Percentiles rank a stretch among this genome's conserved stretches.
Evolutionary conservation across 2,797 vertebrate species (phyloP).

Genomic region (Benthosema pterotum): DNA sequence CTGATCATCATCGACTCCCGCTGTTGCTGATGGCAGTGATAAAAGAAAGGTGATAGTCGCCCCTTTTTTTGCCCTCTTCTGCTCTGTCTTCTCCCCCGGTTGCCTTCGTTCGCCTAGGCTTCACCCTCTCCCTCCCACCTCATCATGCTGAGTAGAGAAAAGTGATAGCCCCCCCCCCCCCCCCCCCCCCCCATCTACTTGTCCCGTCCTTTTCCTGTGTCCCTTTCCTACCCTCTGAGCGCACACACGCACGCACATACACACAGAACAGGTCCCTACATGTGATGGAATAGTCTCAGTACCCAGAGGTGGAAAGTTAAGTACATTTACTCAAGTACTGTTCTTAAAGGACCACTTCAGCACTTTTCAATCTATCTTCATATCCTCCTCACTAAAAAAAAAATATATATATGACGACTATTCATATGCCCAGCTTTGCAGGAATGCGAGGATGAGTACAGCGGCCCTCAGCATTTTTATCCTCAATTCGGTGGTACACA

Average conservation of each 20-base stretch:
- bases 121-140: background rate
- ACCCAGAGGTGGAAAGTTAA: too few relatives aligned
- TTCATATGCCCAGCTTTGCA: too few relatives aligned
- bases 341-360: too few relatives aligned
- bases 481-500: too few relatives aligned
- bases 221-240: background rate
- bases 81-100: constrained; percentile 24
- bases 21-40: constrained; percentile 54
- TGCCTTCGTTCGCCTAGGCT: background rate
- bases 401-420: too few relatives aligned
- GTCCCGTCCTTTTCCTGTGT: constrained; percentile 1
- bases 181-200: background rate
- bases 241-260: background rate
- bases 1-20: constrained; percentile 35
- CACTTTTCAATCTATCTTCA: too few relatives aligned
- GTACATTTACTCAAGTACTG: too few relatives aligned
- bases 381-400: too few relatives aligned
- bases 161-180: constrained; percentile 10
- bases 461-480: too few relatives aligned
- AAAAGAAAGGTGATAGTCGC: constrained; percentile 47
- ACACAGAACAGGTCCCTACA: background rate
- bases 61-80: constrained; percentile 25
- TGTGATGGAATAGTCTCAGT: too few relatives aligned
- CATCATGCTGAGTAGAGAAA: constrained; percentile 3
- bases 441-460: too few relatives aligned